These are phyloP conservation scores for Pachydiplax longipennis DNA, from an alignment of 2,888 invertebrate species.

Conservation along the genomic window DNA sequence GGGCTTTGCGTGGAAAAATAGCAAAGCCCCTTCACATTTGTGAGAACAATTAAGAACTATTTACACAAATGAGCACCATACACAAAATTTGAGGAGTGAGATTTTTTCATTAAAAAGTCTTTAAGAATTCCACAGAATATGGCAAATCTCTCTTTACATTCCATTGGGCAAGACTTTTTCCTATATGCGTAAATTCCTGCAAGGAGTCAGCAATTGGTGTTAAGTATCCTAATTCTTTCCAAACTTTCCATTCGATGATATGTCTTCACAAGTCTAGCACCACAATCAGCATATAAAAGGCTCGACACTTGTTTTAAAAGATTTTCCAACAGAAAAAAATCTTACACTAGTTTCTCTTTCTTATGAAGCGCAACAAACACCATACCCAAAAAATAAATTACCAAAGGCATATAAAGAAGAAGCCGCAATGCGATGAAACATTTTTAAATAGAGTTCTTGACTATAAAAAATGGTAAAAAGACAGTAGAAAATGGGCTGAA, in stretches of 20 bases:
- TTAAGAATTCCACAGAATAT: slow-evolving; percentile 18
- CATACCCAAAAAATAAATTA: slow-evolving; percentile 40
- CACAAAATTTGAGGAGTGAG: slow-evolving; percentile 10
- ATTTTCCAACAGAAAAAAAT: not conserved
- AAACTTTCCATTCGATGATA: slow-evolving; percentile 18
- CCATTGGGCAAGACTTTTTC: slow-evolving; percentile 21
- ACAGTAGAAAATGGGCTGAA: slow-evolving; percentile 32
- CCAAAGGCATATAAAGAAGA: slow-evolving; percentile 9
- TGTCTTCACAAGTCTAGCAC: slow-evolving; percentile 32
- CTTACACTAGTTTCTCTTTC: not conserved
- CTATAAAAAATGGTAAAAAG: slow-evolving; percentile 38
- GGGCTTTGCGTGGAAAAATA: not conserved
- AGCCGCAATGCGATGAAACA: not conserved
- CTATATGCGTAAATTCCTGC: not conserved
- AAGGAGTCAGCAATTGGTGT: not conserved
- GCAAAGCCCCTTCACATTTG: not conserved
- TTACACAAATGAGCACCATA: slow-evolving; percentile 43
- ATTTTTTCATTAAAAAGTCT: slow-evolving; percentile 17
- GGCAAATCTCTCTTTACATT: not conserved
- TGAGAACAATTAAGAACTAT: slow-evolving; percentile 40
- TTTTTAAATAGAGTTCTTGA: slow-evolving; percentile 12
- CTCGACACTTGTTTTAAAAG: not conserved
- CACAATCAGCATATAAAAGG: slow-evolving; percentile 35
- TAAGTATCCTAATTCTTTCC: not conserved
- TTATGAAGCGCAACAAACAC: not conserved